Evolutionary conservation across 1,140 invertebrate species (phyloP).

Genomic region (Apis florea): DNA sequence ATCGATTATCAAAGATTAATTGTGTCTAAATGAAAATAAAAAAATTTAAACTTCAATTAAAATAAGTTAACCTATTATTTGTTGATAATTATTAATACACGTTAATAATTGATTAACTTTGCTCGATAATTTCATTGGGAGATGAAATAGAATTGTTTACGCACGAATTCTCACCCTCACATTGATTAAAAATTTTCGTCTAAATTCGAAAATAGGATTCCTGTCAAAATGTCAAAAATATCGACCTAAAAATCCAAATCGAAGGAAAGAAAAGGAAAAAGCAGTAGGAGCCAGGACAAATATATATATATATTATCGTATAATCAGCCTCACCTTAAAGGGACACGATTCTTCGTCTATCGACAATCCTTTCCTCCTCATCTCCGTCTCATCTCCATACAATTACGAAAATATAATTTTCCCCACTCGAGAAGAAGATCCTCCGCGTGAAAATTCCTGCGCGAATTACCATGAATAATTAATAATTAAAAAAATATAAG

Average conservation of each 20-base stretch:
- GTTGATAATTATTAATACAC: too few species aligned
- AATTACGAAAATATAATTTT: neutral
- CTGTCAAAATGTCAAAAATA: neutral
- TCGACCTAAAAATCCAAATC: neutral
- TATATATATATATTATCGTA: slow-evolving; percentile 13
- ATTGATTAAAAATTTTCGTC: too few species aligned
- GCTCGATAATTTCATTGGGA: too few species aligned
- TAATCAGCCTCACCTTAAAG: slow-evolving; percentile 41
- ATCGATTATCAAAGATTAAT: too few species aligned
- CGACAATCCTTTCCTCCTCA: neutral
- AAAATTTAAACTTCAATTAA: too few species aligned
- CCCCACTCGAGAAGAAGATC: neutral
- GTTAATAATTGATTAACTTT: too few species aligned
- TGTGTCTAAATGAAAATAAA: too few species aligned
- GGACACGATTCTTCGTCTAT: neutral
- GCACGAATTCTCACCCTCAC: too few species aligned
- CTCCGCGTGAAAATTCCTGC: too few species aligned
- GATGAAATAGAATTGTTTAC: too few species aligned
- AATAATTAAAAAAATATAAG: neutral
- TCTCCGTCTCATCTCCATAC: neutral
- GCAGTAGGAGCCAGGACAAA: neutral
- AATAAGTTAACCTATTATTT: too few species aligned
- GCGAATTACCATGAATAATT: neutral
- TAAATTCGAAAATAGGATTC: too few species aligned
- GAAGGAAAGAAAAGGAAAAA: neutral